A percentile compares a stretch with the other conserved stretches of the same genome.
These are phyloP conservation scores for Orientallactaga sibirica DNA, from an alignment of 2,797 vertebrate genomes.

Conservation along the genomic window DNA sequence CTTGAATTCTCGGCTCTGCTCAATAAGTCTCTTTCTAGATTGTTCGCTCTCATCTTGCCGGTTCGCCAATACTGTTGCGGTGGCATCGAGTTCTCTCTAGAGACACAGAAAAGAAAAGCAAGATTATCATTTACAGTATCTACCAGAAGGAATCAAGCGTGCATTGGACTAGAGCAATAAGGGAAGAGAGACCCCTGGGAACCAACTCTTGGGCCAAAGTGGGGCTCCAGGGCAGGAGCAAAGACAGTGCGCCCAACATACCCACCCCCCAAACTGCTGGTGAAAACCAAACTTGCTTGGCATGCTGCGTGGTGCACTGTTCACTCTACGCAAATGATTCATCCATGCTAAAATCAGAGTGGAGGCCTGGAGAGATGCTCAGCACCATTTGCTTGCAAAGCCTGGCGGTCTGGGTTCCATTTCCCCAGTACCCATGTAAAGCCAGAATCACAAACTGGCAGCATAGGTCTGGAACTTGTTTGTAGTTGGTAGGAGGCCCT, in stretches of 20 bases:
- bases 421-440: too few relatives aligned
- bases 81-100: slow-evolving; percentile 92
- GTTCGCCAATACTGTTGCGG: slow-evolving; percentile 95
- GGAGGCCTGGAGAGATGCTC: too few relatives aligned
- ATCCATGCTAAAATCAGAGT: too few relatives aligned
- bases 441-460: too few relatives aligned
- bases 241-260: fast-evolving
- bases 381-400: too few relatives aligned
- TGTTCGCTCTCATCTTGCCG: slow-evolving; percentile 99
- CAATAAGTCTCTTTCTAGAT: slow-evolving; percentile 95
- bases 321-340: neutral
- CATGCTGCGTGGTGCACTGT: fast-evolving
- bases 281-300: neutral
- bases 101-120: slow-evolving; percentile 71
- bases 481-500: too few relatives aligned
- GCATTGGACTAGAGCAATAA: neutral
- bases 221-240: fast-evolving
- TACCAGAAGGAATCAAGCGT: neutral
- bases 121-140: slow-evolving; percentile 7
- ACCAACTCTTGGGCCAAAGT: too few relatives aligned
- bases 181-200: neutral
- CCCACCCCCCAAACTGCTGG: neutral
- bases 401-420: too few relatives aligned
- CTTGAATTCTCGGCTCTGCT: slow-evolving; percentile 99
- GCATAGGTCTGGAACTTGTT: too few relatives aligned